phyloP scores from a whole-genome alignment of 2,797 vertebrate species.

The Taenioides sp. region DNA sequence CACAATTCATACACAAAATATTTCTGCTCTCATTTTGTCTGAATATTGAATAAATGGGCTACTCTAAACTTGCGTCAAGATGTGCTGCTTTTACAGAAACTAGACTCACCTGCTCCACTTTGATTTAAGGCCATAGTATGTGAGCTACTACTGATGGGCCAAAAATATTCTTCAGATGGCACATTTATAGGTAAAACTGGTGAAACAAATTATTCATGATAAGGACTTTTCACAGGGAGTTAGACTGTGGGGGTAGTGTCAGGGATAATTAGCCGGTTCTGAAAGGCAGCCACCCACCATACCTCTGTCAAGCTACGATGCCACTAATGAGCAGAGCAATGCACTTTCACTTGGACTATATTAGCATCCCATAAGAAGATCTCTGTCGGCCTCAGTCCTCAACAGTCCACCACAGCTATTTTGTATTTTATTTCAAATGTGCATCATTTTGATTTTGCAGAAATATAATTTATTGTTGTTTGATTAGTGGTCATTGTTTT shows the following conservation, averaged over 20 bases:
- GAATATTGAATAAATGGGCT: neutral
- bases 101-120: neutral
- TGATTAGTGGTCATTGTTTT: neutral
- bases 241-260: constrained; percentile 28
- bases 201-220: constrained; percentile 31
- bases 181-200: constrained; percentile 12
- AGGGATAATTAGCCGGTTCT: constrained; percentile 53
- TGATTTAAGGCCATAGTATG: neutral
- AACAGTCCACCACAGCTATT: constrained; percentile 21
- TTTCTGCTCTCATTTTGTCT: neutral
- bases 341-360: constrained; percentile 62
- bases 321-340: constrained; percentile 59
- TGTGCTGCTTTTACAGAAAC: neutral
- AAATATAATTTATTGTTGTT: neutral
- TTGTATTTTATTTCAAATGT: constrained; percentile 1
- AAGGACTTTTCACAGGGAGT: constrained; percentile 32
- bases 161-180: neutral
- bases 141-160: neutral
- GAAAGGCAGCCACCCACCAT: constrained; percentile 58
- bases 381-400: constrained; percentile 33
- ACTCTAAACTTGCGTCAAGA: neutral
- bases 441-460: constrained; percentile 8
- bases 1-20: neutral
- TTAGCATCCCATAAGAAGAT: constrained; percentile 54
- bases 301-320: constrained; percentile 55